phyloP scores from a whole-genome alignment of 2,888 invertebrate genomes.

The Gandaritis pyraliata region DNA sequence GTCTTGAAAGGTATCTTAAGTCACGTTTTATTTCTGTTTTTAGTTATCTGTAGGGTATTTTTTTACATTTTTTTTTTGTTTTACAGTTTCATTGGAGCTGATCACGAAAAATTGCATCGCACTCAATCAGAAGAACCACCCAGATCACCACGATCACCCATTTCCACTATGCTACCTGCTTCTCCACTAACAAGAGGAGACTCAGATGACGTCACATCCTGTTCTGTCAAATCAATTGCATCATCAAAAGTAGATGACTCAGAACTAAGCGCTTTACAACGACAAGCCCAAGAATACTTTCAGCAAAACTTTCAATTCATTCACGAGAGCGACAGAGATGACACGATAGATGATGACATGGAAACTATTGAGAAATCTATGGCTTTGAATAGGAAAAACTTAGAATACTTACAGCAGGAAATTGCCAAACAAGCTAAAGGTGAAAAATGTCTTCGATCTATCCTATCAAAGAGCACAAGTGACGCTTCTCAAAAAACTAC shows the following conservation, averaged over 20 bases:
- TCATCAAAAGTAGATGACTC: constrained; percentile 76
- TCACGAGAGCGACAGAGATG: constrained; percentile 81
- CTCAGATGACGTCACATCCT: constrained; percentile 75
- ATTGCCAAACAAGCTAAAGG: constrained; percentile 78
- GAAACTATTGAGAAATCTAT: constrained; percentile 81
- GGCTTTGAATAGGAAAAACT: constrained; percentile 78
- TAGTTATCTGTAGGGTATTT: no score
- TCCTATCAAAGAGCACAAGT: constrained; percentile 76
- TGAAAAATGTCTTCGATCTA: constrained; percentile 71
- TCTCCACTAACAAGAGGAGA: constrained; percentile 78
- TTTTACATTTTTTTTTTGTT: background rate
- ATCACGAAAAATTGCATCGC: constrained; percentile 91
- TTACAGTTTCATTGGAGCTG: constrained; percentile 70
- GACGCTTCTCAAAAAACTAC: constrained; percentile 76
- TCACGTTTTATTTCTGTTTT: no score
- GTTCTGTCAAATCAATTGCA: constrained; percentile 73
- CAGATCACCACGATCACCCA: constrained; percentile 87
- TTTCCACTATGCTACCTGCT: constrained; percentile 67
- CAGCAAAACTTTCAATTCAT: constrained; percentile 83
- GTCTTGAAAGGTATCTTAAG: constrained; percentile 67
- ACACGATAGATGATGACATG: constrained; percentile 80
- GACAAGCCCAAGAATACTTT: constrained; percentile 79
- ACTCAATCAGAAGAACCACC: constrained; percentile 94
- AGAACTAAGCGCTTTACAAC: constrained; percentile 71
- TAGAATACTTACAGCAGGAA: constrained; percentile 81